Conservation (phyloP, 1,140 invertebrate species). For the Cyclina sinensis region DNA sequence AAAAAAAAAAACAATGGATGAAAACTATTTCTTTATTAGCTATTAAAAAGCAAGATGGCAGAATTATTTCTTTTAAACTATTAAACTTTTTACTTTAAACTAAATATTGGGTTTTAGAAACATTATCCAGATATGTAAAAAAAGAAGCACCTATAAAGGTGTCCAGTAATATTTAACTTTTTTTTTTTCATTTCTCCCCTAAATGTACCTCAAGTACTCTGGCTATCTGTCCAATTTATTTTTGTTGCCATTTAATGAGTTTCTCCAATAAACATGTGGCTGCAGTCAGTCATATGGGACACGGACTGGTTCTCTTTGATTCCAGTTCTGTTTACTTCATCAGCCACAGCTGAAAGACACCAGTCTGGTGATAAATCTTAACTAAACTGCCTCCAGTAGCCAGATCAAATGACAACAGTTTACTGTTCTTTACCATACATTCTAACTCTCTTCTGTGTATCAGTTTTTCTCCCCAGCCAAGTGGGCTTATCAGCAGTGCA, state of each 20-base stretch:
- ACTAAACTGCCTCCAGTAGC: constrained; percentile 53
- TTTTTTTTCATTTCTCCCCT: too few species aligned
- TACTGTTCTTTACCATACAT: constrained; percentile 34
- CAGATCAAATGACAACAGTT: constrained; percentile 59
- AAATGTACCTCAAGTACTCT: constrained; percentile 10
- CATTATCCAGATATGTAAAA: too few species aligned
- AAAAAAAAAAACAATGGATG: too few species aligned
- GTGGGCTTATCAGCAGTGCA: constrained; percentile 47
- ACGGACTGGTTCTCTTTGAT: constrained; percentile 31
- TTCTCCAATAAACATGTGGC: constrained; percentile 52
- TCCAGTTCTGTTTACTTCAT: constrained; percentile 51
- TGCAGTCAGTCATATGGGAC: constrained; percentile 54
- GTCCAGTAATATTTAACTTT: neutral
- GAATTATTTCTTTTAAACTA: too few species aligned
- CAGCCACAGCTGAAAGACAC: constrained; percentile 26
- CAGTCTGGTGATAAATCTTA: constrained; percentile 58
- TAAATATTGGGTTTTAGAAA: too few species aligned
- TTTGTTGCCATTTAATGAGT: constrained; percentile 67
- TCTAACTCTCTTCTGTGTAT: neutral
- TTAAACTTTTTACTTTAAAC: too few species aligned
- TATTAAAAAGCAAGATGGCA: too few species aligned
- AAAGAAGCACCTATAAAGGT: too few species aligned
- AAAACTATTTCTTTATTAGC: too few species aligned
- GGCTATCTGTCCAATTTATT: constrained; percentile 67
- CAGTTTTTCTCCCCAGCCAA: constrained; percentile 35